Evolutionary conservation across 35 echinoderm and acorn worm genomes (phyloP).

Genomic region (Lytechinus variegatus): DNA sequence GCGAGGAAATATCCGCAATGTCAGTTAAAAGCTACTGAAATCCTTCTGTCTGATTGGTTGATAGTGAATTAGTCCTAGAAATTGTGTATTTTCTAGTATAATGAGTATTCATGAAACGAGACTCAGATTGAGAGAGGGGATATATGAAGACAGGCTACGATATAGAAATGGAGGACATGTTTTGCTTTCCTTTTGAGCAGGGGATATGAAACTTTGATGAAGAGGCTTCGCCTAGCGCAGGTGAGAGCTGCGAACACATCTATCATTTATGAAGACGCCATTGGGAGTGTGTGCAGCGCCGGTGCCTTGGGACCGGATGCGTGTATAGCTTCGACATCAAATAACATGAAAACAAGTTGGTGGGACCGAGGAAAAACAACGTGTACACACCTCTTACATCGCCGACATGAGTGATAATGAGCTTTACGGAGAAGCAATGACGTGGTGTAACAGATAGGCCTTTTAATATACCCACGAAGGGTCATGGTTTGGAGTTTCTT

Average conservation of each 20-base stretch:
- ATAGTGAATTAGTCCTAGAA: no score
- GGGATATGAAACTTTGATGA: neutral
- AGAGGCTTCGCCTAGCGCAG: neutral
- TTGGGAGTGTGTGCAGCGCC: neutral
- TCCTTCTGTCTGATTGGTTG: no score
- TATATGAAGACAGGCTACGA: neutral
- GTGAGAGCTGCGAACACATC: neutral
- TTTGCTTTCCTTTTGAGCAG: neutral
- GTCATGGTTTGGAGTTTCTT: no score
- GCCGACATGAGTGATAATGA: neutral
- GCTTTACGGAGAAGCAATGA: neutral
- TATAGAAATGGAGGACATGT: neutral
- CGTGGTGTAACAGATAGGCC: neutral
- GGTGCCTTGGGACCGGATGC: neutral
- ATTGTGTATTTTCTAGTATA: no score
- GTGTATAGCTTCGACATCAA: neutral
- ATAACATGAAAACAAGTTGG: neutral
- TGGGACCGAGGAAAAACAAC: neutral
- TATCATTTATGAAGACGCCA: neutral
- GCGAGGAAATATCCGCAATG: no score
- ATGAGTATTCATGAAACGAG: no score
- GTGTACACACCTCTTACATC: neutral
- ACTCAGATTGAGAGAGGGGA: neutral
- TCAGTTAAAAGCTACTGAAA: no score
- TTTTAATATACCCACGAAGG: no score